Base-by-base conservation (phyloP, 2,888 invertebrate species). In the Eucriotettix oculatus region DNA sequence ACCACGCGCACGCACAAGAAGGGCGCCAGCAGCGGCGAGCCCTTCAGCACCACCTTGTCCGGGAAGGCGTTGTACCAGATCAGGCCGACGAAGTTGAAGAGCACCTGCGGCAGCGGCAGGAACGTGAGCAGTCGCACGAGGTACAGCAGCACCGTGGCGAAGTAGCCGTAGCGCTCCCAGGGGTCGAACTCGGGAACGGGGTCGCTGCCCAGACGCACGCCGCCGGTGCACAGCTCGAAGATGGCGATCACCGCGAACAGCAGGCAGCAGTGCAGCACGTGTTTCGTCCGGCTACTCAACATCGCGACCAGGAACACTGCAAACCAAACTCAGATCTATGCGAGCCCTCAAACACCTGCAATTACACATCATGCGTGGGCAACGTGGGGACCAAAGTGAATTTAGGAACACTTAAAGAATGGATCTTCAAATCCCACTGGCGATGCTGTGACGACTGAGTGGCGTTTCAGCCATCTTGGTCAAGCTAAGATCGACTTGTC, bases 1-100 rank as follows among this genome's bases (percentile, higher is more conserved):
- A 97, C 96, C 41, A 95, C 86, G 66, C 96, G 82, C 67, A 97
- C 88, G 72, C 94, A 96, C 62, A 97, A 87, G 72, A 95, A 95
- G 7, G 96, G 96, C 57, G 94, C 93, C 65, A 95, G 74, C 44
- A 95, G 75, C 3, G 95, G 95, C 10, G 93, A 92, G 16, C 93
- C 91, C 74, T 92, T 92, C 44, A 91, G 76, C 65, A 84, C 79
- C 5, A 93, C 89, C 76, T 90, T 91, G 67, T 94, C 93, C 58
- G 94, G 92, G 73, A 97, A 97, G 65, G 94, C 91, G 77, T 96
- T 96, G 74, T 92, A 96, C 66, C 91, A 79, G 61, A 87, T 82
- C 64, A 96, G 75, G 55, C 95, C 94, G 66, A 86, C 79, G 73
- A 92, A 90, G 72, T 90, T 90, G 73, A 91, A 91, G 58, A 94